Conservation (phyloP, 2,888 invertebrate species). For the Hydrotaea diabolus region DNA sequence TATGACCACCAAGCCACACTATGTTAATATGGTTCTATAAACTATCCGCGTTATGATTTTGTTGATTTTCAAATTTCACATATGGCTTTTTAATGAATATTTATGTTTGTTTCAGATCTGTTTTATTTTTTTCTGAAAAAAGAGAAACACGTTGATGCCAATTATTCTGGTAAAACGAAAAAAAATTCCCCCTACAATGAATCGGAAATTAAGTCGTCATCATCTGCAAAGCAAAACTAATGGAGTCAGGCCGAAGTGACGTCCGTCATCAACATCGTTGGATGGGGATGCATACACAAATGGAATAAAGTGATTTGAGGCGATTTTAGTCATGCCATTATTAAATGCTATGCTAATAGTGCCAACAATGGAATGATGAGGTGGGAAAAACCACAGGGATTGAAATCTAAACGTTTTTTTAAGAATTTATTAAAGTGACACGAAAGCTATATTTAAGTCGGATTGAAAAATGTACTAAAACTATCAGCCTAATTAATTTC, state of each 20-base stretch:
- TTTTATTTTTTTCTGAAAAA: background rate
- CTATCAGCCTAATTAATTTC: too few species aligned
- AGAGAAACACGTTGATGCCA: slow-evolving; percentile 9
- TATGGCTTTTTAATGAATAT: slow-evolving; percentile 13
- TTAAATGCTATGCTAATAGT: background rate
- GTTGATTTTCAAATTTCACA: background rate
- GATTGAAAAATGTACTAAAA: too few species aligned
- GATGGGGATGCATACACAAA: background rate
- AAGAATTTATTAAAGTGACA: too few species aligned
- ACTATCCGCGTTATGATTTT: background rate
- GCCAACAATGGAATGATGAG: too few species aligned
- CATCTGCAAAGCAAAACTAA: background rate
- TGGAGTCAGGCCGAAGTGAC: background rate
- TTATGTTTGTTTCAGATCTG: slow-evolving; percentile 9
- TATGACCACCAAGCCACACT: too few species aligned
- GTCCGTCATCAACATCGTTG: background rate
- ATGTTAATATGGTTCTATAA: too few species aligned
- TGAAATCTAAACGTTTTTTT: too few species aligned
- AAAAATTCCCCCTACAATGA: background rate
- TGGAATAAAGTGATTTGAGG: background rate
- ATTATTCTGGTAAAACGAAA: slow-evolving; percentile 23
- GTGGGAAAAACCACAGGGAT: too few species aligned
- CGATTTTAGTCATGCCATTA: background rate
- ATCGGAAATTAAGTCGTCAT: background rate
- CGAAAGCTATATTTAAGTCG: too few species aligned